A percentile compares a stretch with the other conserved stretches of the same genome.
These are phyloP conservation scores for Sturnus vulgaris DNA, from an alignment of 2,113 vertebrate species.

Conservation along the genomic window DNA sequence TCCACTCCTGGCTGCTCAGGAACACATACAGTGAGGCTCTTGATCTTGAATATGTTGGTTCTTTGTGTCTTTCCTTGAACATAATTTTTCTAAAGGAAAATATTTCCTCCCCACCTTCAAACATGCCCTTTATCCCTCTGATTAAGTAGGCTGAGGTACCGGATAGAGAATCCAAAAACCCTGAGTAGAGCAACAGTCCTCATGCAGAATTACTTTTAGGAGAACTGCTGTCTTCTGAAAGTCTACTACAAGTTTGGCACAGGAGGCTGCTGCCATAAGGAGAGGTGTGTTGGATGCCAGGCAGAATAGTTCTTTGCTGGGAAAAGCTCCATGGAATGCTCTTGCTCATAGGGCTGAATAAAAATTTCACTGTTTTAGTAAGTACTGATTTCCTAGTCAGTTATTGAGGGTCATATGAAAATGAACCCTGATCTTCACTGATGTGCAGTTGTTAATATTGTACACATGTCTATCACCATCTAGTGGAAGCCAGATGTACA, in stretches of 20 bases:
- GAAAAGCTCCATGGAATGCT: not conserved
- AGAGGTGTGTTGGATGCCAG: not conserved
- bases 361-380: not conserved
- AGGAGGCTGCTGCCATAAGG: not conserved
- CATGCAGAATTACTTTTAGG: not conserved
- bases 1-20: not conserved
- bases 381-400: not conserved
- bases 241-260: not conserved
- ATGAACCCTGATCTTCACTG: not conserved
- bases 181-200: not conserved
- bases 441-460: not conserved
- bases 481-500: constrained; percentile 41
- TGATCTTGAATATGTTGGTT: not conserved
- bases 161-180: not conserved
- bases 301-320: not conserved
- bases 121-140: not conserved
- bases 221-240: not conserved
- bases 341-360: not conserved
- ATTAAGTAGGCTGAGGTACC: not conserved
- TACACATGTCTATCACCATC: constrained; percentile 53
- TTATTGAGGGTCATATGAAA: not conserved
- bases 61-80: not conserved
- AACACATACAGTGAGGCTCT: not conserved
- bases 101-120: not conserved
- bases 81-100: not conserved